phyloP scores from a whole-genome alignment of 2,888 invertebrate species.

The Trypoxylon attenuatum region DNA sequence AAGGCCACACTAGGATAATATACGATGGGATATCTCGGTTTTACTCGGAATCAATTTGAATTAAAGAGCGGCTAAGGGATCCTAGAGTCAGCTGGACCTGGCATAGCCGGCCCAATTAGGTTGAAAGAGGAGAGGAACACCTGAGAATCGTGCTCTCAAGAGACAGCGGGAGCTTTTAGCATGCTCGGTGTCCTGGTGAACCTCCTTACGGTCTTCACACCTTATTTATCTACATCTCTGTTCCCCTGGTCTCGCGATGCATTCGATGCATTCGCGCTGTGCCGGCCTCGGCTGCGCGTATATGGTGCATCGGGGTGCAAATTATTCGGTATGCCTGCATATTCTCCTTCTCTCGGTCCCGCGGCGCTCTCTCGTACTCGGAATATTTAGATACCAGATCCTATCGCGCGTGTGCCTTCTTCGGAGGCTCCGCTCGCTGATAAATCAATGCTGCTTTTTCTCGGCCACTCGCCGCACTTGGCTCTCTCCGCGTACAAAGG shows the following conservation, averaged over 20 bases:
- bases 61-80: slow-evolving; percentile 33
- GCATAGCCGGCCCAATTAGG: slow-evolving; percentile 52
- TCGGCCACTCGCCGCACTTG: no score
- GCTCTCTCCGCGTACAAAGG: no score
- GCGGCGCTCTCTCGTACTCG: slow-evolving; percentile 21
- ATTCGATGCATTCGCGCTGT: slow-evolving; percentile 19
- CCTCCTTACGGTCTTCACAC: slow-evolving; percentile 49
- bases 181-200: slow-evolving; percentile 8
- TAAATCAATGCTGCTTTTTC: neutral
- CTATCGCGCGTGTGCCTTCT: neutral
- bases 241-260: slow-evolving; percentile 6
- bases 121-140: slow-evolving; percentile 38
- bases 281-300: slow-evolving; percentile 42
- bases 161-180: slow-evolving; percentile 13
- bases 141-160: slow-evolving; percentile 19
- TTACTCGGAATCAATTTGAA: slow-evolving; percentile 57
- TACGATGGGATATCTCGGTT: slow-evolving; percentile 42
- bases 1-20: slow-evolving; percentile 36
- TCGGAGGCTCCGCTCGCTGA: neutral
- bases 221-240: slow-evolving; percentile 59
- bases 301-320: slow-evolving; percentile 43
- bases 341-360: slow-evolving; percentile 26
- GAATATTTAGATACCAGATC: slow-evolving; percentile 26
- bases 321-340: slow-evolving; percentile 26
- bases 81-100: slow-evolving; percentile 45